These are phyloP conservation scores for Encarsia formosa DNA, from an alignment of 2,888 invertebrate genomes.

Conservation along the genomic window DNA sequence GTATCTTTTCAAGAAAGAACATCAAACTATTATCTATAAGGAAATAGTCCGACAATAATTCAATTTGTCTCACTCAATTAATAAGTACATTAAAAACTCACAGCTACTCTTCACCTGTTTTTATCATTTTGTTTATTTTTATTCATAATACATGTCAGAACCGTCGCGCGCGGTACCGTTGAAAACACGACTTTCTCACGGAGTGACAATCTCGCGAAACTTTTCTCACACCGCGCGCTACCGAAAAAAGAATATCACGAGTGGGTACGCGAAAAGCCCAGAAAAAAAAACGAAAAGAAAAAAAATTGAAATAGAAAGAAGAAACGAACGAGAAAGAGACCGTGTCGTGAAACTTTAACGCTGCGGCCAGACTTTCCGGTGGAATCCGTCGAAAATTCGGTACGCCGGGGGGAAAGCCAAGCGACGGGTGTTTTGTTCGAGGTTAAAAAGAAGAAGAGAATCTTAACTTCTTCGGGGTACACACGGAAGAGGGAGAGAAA, in stretches of 20 bases:
- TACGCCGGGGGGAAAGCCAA: slow-evolving; percentile 1
- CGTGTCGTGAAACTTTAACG: slow-evolving; percentile 27
- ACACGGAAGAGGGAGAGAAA: neutral
- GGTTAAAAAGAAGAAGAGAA: slow-evolving; percentile 30
- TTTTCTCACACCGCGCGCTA: slow-evolving; percentile 1
- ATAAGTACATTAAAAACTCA: too few relatives aligned
- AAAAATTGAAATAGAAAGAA: neutral
- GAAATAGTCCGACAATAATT: too few relatives aligned
- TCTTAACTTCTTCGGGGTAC: too few relatives aligned
- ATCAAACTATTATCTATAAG: too few relatives aligned
- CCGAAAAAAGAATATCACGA: neutral
- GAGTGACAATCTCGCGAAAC: slow-evolving; percentile 6
- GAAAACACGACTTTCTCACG: slow-evolving; percentile 1
- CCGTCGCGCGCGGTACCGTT: neutral
- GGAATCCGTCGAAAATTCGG: slow-evolving; percentile 11
- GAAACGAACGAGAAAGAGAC: neutral
- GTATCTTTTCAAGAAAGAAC: too few relatives aligned
- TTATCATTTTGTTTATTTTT: too few relatives aligned
- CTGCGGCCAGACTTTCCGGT: slow-evolving; percentile 28
- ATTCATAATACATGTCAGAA: too few relatives aligned
- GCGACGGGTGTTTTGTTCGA: slow-evolving; percentile 13
- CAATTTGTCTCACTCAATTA: too few relatives aligned
- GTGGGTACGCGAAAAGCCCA: neutral
- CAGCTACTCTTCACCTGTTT: too few relatives aligned
- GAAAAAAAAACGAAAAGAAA: neutral